Evolutionary conservation across 2,888 invertebrate genomes (phyloP).

Genomic region (Drosophila conformis): DNA sequence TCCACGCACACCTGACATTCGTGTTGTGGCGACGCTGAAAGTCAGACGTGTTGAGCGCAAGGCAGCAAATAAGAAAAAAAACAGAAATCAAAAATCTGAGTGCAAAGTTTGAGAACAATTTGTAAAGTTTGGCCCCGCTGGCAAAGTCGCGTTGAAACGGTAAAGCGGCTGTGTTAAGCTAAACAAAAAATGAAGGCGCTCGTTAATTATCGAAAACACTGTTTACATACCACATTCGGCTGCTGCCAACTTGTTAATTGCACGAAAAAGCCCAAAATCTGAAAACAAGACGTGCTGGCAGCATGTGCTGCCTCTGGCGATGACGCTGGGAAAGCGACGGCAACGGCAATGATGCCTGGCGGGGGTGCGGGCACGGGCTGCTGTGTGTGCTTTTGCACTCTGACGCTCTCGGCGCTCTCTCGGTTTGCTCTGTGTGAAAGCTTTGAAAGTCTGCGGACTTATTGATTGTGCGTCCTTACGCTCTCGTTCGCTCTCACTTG

Average conservation of each 20-base stretch:
- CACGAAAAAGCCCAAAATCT: conserved; percentile 18
- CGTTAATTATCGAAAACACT: conserved; percentile 14
- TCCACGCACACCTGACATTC: conserved; percentile 81
- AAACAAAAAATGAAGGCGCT: conserved; percentile 5
- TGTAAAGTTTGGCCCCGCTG: conserved; percentile 49
- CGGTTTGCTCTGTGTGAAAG: conserved; percentile 31
- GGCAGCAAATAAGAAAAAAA: conserved; percentile 29
- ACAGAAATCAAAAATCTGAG: conserved; percentile 33
- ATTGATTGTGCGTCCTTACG: conserved; percentile 50
- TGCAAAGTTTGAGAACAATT: conserved; percentile 64
- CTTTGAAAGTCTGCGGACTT: conserved; percentile 53
- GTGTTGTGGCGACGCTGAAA: conserved; percentile 80
- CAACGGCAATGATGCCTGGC: conserved; percentile 17
- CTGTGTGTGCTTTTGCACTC: conserved; percentile 33
- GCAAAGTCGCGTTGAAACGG: conserved; percentile 51
- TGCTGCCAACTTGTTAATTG: conserved; percentile 36
- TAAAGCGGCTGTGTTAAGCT: conserved; percentile 33
- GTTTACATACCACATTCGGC: conserved; percentile 37
- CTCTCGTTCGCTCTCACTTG: conserved; percentile 43
- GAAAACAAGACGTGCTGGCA: conserved; percentile 58
- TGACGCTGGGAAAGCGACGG: conserved; percentile 33
- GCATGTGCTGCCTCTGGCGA: conserved; percentile 65
- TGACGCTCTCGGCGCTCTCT: conserved; percentile 22
- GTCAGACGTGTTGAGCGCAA: conserved; percentile 80
- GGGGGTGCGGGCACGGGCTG: conserved; percentile 5